phyloP scores from a whole-genome alignment of 2,888 invertebrate genomes.

The Tipula helvola region DNA sequence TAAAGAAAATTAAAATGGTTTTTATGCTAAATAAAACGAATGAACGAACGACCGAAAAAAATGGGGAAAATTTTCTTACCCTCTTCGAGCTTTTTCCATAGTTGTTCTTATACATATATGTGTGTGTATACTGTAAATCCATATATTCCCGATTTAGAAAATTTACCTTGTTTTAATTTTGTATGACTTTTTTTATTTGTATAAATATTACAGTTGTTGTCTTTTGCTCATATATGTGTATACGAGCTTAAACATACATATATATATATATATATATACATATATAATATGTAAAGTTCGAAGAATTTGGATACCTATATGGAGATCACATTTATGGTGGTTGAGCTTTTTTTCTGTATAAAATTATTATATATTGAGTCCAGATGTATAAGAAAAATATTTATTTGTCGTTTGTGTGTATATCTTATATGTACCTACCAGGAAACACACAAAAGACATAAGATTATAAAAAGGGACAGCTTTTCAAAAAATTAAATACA shows the following conservation, averaged over 20 bases:
- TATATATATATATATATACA: no score
- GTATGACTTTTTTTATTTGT: neutral
- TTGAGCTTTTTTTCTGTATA: neutral
- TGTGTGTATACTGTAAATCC: neutral
- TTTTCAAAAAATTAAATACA: neutral
- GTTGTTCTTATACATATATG: neutral
- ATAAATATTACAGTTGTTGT: neutral
- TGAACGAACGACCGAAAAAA: neutral
- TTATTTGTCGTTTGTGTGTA: neutral
- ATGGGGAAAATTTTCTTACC: neutral
- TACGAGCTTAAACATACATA: neutral
- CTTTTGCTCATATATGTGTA: neutral
- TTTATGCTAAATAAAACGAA: neutral
- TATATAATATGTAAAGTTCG: neutral
- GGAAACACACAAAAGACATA: neutral
- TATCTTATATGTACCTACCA: neutral
- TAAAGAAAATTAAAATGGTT: neutral
- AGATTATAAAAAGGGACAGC: neutral
- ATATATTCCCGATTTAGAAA: neutral
- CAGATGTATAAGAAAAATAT: neutral
- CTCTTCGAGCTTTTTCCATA: neutral
- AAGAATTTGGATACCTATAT: neutral
- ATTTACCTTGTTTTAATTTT: conserved; percentile 4
- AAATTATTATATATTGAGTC: neutral
- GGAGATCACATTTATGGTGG: neutral